phyloP scores from a whole-genome alignment of 2,888 invertebrate genomes.

The Himalopsyche japonica region DNA sequence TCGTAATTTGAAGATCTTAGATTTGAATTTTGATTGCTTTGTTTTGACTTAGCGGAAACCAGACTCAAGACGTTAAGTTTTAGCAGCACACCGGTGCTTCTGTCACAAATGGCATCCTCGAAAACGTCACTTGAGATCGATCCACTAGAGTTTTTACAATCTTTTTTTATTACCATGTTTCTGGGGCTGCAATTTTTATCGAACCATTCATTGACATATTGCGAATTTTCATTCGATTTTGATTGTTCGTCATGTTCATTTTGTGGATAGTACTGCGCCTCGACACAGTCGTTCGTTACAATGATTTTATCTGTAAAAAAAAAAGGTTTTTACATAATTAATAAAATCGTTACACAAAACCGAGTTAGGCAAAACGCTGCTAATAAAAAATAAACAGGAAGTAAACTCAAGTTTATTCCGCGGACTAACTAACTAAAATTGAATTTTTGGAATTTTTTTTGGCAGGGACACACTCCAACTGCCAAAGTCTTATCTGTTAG shows the following conservation, averaged over 20 bases:
- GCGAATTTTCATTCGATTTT: slow-evolving; percentile 49
- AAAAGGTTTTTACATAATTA: no score
- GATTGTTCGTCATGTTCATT: slow-evolving; percentile 45
- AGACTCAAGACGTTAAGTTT: background rate
- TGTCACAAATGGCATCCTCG: background rate
- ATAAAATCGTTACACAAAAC: no score
- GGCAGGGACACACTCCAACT: no score
- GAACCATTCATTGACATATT: slow-evolving; percentile 55
- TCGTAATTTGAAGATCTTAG: background rate
- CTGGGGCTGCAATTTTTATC: slow-evolving; percentile 51
- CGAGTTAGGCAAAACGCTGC: no score
- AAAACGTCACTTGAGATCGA: background rate
- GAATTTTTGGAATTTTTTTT: no score
- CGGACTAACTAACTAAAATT: no score
- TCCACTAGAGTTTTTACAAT: slow-evolving; percentile 41
- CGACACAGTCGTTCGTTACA: slow-evolving; percentile 62
- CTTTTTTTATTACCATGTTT: slow-evolving; percentile 46
- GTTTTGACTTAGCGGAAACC: background rate
- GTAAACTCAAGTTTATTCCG: no score
- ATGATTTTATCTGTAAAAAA: slow-evolving; percentile 63
- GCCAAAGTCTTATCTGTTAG: no score
- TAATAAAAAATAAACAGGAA: no score
- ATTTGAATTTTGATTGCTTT: background rate
- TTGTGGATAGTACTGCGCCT: slow-evolving; percentile 62
- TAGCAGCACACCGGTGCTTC: background rate